Base-by-base conservation (phyloP, 2,888 invertebrate genomes). In the Crematogaster levior region DNA sequence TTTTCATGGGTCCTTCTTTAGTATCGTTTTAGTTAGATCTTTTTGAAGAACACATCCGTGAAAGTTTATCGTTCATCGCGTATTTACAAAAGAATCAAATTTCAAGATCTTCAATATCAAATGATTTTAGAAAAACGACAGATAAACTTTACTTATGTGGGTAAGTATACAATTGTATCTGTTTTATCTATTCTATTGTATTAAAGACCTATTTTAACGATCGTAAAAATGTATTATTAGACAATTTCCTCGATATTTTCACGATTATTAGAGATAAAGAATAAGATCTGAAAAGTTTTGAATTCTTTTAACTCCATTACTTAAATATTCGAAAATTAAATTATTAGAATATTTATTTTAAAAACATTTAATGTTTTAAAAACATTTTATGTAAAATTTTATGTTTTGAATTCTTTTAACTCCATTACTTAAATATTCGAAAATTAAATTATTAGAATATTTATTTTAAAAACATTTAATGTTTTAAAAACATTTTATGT, bases 1-100 rank as follows among this genome's bases (percentile, higher is more conserved):
- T 56, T 9, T 48, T 60, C 53, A 48, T 30, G 15, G 24, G 18
- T 24, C 15, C 58, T 63, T 46, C 66, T 77, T 81, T 53, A 27
- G n/a, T 46, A 46, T 10, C 63, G 27, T 24, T 70, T n/a, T 9
- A 37, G 70, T 77, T 53, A 18, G 61, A 34, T 46, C 24, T 46
- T 37, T 1, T n/a, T 40, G n/a, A 53, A 27, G 40, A 53, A 79
- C 18, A 40, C 30, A 18, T 56, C 21, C 15, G 12, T 68, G 68
- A 24, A 63, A 56, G 30, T 30, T 30, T 40, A 74, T 51, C 46
- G 48, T 37, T 63, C 30, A 34, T 66, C 10, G 15, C 18, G 51
- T 6, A 40, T 43, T 37, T 15, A 65, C 65, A 15, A 21, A 51
- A 15, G n/a, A n/a, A 4, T 70, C 4, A 21, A 18, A 6, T 27